phyloP scores from a whole-genome alignment of 2,113 vertebrate species.

The Natator depressus region DNA sequence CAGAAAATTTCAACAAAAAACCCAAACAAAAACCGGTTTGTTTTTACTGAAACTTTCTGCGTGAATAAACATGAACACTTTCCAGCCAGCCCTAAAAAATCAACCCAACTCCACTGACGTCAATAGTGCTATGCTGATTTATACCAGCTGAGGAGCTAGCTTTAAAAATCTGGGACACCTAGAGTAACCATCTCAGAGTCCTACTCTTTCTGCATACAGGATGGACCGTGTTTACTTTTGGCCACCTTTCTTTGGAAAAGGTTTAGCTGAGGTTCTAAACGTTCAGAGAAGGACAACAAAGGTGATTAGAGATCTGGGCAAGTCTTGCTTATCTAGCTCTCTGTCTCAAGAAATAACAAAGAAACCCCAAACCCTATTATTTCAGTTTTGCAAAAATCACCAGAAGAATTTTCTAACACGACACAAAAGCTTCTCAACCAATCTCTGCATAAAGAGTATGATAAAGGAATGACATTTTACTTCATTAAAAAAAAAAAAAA shows the following conservation, averaged over 20 bases:
- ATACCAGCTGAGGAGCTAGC: not conserved
- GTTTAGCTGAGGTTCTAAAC: not conserved
- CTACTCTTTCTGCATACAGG: not conserved
- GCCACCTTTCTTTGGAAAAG: not conserved
- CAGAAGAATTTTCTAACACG: not conserved
- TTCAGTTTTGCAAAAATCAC: not conserved
- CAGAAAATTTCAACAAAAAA: not conserved
- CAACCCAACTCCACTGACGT: not conserved
- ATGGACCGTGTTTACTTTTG: too few species aligned
- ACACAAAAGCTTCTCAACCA: not conserved
- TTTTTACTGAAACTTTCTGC: not conserved
- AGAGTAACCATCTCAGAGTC: not conserved
- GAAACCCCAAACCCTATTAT: accelerated
- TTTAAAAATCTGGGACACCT: accelerated
- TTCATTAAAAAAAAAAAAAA: not conserved
- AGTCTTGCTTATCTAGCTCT: too few species aligned
- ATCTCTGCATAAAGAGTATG: accelerated
- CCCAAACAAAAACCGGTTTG: not conserved
- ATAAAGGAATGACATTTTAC: not conserved
- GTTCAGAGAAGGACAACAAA: not conserved
- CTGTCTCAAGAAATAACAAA: not conserved
- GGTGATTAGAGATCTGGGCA: too few species aligned
- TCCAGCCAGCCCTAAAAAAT: not conserved
- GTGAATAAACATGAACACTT: not conserved
- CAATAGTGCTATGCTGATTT: not conserved